Conservation (phyloP, 2,888 invertebrate species). For the Tiphia femorata region DNA sequence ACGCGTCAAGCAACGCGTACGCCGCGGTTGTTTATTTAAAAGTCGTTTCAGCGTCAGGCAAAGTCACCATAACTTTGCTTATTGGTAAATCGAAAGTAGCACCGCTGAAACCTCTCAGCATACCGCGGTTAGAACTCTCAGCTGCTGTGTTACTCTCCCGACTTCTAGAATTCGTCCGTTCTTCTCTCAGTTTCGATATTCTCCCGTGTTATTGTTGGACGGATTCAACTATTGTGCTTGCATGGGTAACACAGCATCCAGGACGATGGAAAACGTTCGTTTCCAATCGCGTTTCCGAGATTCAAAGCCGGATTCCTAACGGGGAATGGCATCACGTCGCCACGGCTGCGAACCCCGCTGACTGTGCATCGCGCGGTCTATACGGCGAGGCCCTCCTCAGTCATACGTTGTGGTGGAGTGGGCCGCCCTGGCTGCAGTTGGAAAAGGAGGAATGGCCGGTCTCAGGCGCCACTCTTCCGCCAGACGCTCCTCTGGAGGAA, state of each 20-base stretch:
- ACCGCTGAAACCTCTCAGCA: not conserved
- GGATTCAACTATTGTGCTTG: not conserved
- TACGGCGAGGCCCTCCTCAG: no score
- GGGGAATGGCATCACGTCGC: slow-evolving; percentile 2
- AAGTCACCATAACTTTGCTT: not conserved
- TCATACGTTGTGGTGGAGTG: no score
- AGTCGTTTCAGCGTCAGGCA: not conserved
- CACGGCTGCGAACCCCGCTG: no score
- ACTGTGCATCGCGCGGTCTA: no score
- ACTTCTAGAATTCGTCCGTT: not conserved
- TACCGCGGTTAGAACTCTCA: slow-evolving; percentile 1
- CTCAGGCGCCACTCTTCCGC: no score
- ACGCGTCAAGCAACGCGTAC: slow-evolving; percentile 1
- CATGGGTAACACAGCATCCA: not conserved
- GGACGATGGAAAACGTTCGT: slow-evolving; percentile 1
- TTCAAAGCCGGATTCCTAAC: not conserved
- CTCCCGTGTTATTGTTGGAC: not conserved
- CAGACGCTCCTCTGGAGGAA: no score
- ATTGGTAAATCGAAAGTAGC: slow-evolving; percentile 1
- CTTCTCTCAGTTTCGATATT: no score
- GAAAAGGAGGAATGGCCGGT: no score
- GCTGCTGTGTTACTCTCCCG: not conserved
- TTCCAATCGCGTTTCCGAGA: not conserved
- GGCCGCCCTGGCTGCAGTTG: no score
- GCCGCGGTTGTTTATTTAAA: slow-evolving; percentile 1